Evolutionary conservation across 1,140 invertebrate genomes (phyloP).

Genomic region (Nylanderia fulva): DNA sequence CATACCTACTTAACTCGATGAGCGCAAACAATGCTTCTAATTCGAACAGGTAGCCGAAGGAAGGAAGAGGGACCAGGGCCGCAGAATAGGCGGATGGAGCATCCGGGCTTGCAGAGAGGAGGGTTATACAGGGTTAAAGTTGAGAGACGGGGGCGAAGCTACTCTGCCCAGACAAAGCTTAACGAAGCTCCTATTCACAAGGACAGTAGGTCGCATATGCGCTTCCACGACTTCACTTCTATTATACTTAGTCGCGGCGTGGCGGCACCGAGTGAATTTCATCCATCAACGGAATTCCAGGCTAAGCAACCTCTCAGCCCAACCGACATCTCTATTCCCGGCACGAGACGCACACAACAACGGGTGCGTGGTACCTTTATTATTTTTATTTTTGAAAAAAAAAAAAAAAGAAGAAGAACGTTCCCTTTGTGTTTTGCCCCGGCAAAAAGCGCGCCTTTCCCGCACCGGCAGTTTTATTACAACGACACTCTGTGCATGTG

Average conservation of each 20-base stretch:
- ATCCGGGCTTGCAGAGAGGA: background rate
- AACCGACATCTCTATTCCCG: constrained; percentile 54
- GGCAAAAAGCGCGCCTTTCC: constrained; percentile 24
- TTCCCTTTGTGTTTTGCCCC: constrained; percentile 57
- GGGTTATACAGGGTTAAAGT: constrained; percentile 35
- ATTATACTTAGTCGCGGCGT: constrained; percentile 72
- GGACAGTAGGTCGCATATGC: constrained; percentile 75
- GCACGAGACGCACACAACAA: constrained; percentile 44
- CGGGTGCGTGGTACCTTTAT: background rate
- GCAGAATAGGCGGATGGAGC: constrained; percentile 51
- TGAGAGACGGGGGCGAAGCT: constrained; percentile 52
- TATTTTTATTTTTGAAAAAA: constrained; percentile 46
- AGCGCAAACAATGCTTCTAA: constrained; percentile 4
- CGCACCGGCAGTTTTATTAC: background rate
- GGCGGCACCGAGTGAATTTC: constrained; percentile 72
- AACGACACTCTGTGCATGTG: background rate
- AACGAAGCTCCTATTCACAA: constrained; percentile 77
- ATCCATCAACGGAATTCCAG: constrained; percentile 74
- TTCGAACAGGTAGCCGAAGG: background rate
- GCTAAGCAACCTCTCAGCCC: constrained; percentile 66
- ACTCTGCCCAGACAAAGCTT: constrained; percentile 75
- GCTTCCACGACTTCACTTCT: constrained; percentile 73
- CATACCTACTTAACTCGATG: background rate
- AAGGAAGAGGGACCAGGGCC: background rate
- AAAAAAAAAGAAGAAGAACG: constrained; percentile 8